Conservation (phyloP, 2,113 vertebrate species). For the Chamaetylas fuelleborni region DNA sequence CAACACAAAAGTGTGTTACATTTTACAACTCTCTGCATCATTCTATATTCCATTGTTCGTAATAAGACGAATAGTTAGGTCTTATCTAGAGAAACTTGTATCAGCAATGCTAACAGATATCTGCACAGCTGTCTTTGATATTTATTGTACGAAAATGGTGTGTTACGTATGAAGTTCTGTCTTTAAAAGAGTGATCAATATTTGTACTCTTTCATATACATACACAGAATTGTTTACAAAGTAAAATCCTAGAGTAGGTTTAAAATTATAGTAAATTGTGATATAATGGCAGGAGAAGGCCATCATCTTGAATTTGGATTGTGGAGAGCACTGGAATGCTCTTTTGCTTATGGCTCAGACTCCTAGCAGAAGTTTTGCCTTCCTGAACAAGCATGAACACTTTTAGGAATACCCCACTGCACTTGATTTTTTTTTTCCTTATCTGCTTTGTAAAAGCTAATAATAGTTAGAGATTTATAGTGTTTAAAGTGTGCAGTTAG, state of each 20-base stretch:
- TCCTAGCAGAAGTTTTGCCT: background rate
- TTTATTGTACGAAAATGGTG: background rate
- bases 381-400: background rate
- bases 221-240: background rate
- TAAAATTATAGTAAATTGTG: background rate
- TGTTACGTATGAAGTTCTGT: background rate
- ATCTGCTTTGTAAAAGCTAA: background rate
- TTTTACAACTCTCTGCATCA: background rate
- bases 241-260: background rate
- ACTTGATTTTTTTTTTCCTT: background rate
- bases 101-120: background rate
- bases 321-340: background rate
- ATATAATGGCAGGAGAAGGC: background rate
- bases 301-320: background rate
- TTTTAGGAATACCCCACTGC: background rate
- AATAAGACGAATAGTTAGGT: background rate
- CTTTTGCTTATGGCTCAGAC: background rate
- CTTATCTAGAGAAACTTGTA: background rate
- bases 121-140: background rate
- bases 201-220: background rate
- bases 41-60: background rate
- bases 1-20: accelerated
- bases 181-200: background rate
- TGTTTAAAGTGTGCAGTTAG: background rate
- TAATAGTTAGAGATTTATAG: background rate